These are phyloP conservation scores for Pediacus dermestoides DNA, from an alignment of 2,888 invertebrate genomes.

Conservation along the genomic window DNA sequence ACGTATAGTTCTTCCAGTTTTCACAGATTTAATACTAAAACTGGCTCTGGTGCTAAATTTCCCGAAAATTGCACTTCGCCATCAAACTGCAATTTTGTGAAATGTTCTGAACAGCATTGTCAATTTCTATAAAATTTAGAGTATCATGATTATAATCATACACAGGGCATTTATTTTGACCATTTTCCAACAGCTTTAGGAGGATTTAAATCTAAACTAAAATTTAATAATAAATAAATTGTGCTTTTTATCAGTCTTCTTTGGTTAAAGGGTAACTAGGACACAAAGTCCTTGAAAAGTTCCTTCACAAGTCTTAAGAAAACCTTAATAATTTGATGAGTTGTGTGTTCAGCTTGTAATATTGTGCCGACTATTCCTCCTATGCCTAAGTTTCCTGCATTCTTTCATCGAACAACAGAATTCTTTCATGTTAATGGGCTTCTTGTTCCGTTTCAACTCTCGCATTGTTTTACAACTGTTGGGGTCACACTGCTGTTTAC, in stretches of 20 bases:
- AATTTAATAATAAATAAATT: slow-evolving; percentile 43
- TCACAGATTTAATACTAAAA: too few species aligned
- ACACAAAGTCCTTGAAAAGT: slow-evolving; percentile 31
- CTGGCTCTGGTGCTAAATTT: too few species aligned
- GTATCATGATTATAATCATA: too few species aligned
- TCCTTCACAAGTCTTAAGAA: slow-evolving; percentile 16
- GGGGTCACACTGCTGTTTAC: slow-evolving; percentile 75
- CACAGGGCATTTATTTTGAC: too few species aligned
- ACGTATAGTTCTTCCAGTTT: too few species aligned
- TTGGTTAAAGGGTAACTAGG: slow-evolving; percentile 56
- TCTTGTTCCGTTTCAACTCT: slow-evolving; percentile 51
- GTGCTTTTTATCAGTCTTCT: slow-evolving; percentile 54
- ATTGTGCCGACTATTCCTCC: slow-evolving; percentile 26
- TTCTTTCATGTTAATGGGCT: slow-evolving; percentile 48
- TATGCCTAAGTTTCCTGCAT: slow-evolving; percentile 36
- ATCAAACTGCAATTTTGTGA: too few species aligned
- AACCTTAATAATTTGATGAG: slow-evolving; percentile 6
- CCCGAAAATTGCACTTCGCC: too few species aligned
- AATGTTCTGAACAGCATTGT: too few species aligned
- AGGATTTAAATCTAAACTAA: too few species aligned
- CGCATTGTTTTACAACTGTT: slow-evolving; percentile 61
- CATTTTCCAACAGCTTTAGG: too few species aligned
- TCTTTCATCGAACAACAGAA: slow-evolving; percentile 45
- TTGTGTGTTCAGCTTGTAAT: slow-evolving; percentile 17
- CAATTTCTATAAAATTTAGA: too few species aligned